phyloP scores from a whole-genome alignment of 2,113 vertebrate species.

The Cyphomyrus discorhynchus region DNA sequence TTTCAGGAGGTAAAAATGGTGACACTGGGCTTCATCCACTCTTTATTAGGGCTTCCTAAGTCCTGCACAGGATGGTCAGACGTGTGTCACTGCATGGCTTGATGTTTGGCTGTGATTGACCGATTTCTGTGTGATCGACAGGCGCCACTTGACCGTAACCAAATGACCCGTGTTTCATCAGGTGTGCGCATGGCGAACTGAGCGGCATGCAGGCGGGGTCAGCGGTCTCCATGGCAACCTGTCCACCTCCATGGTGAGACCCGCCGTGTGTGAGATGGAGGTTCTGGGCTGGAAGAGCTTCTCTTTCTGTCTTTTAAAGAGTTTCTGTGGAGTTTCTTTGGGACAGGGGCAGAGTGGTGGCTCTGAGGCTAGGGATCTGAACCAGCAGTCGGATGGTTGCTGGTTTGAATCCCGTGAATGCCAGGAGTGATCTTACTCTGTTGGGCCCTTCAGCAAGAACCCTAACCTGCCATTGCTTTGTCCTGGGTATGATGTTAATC shows the following conservation, averaged over 20 bases:
- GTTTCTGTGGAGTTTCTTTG: not conserved
- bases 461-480: too few relatives aligned
- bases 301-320: not conserved
- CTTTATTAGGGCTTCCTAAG: not conserved
- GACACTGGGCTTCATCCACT: not conserved
- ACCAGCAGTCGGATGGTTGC: too few relatives aligned
- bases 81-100: not conserved
- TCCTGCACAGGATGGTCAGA: not conserved
- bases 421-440: too few relatives aligned
- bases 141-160: constrained; percentile 23
- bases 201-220: constrained; percentile 31
- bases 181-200: constrained; percentile 34
- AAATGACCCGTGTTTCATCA: constrained; percentile 42
- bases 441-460: too few relatives aligned
- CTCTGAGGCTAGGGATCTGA: too few relatives aligned
- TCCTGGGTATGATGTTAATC: too few relatives aligned
- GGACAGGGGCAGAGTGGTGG: too few relatives aligned
- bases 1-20: not conserved
- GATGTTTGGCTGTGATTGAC: constrained; percentile 13
- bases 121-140: constrained; percentile 28
- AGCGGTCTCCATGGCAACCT: constrained; percentile 43
- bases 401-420: too few relatives aligned
- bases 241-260: constrained; percentile 42
- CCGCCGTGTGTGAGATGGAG: constrained; percentile 27
- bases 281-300: not conserved